Evolutionary conservation across 23 tunicate species (phyloP).

Genomic region (Aplidium turbinatum): DNA sequence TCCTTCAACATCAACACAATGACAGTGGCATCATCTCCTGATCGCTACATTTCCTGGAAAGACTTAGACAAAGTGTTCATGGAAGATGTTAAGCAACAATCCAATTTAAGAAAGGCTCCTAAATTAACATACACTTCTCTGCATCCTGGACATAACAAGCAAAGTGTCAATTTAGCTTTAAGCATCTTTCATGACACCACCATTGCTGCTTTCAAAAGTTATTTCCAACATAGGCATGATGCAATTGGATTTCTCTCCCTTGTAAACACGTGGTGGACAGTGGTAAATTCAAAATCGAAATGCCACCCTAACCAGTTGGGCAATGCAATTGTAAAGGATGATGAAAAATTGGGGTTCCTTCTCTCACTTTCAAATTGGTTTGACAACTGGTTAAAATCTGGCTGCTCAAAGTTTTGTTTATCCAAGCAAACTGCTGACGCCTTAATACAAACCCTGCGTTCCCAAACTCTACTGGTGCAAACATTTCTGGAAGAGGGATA

Average conservation of each 20-base stretch:
- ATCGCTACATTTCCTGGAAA: constrained; percentile 3
- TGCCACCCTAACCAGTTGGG: too few species aligned
- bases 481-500: too few species aligned
- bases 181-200: constrained; percentile 8
- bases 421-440: too few species aligned
- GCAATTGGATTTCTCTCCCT: constrained; percentile 10
- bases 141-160: constrained; percentile 17
- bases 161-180: constrained; percentile 7
- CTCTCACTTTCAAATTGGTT: too few species aligned
- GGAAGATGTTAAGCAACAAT: neutral
- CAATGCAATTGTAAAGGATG: too few species aligned
- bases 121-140: constrained; percentile 1
- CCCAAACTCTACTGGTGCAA: too few species aligned
- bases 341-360: too few species aligned
- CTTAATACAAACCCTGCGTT: too few species aligned
- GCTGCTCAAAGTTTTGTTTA: too few species aligned
- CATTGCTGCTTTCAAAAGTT: constrained; percentile 26
- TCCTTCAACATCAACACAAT: neutral
- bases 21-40: neutral
- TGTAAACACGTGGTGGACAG: constrained; percentile 3
- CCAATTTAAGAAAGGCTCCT: constrained; percentile 21
- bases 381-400: too few species aligned
- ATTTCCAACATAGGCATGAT: constrained; percentile 5
- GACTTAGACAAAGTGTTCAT: neutral
- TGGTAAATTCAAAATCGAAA: neutral